phyloP scores from a whole-genome alignment of 1,140 invertebrate species.

The Tetraneura akinire region DNA sequence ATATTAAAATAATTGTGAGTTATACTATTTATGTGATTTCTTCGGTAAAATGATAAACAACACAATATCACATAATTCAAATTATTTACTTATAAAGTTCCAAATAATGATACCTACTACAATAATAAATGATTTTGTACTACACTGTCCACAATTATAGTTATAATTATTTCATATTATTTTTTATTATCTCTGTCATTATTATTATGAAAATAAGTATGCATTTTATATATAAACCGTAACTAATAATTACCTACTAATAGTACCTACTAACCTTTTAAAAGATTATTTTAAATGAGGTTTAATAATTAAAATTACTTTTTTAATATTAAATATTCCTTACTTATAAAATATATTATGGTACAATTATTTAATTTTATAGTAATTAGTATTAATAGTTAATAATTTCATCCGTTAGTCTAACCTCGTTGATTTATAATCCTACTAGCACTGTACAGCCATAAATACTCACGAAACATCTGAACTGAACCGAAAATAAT shows the following conservation, averaged over 20 bases:
- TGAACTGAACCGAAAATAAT: background rate
- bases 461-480: background rate
- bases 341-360: background rate
- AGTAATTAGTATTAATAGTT: constrained; percentile 1
- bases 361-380: background rate
- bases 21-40: too few species aligned
- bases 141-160: background rate
- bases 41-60: too few species aligned
- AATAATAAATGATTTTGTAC: background rate
- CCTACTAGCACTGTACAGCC: background rate
- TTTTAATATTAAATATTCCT: background rate
- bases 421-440: constrained; percentile 25
- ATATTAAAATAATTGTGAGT: too few species aligned
- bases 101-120: too few species aligned
- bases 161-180: background rate
- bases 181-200: background rate
- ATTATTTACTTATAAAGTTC: background rate
- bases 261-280: background rate
- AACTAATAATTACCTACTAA: background rate
- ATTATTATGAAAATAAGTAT: background rate
- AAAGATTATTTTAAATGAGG: too few species aligned
- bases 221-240: too few species aligned
- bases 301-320: background rate
- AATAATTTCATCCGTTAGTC: background rate
- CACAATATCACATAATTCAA: background rate